Conservation (phyloP, 2,797 vertebrate genomes). For the Nothura maculosa region DNA sequence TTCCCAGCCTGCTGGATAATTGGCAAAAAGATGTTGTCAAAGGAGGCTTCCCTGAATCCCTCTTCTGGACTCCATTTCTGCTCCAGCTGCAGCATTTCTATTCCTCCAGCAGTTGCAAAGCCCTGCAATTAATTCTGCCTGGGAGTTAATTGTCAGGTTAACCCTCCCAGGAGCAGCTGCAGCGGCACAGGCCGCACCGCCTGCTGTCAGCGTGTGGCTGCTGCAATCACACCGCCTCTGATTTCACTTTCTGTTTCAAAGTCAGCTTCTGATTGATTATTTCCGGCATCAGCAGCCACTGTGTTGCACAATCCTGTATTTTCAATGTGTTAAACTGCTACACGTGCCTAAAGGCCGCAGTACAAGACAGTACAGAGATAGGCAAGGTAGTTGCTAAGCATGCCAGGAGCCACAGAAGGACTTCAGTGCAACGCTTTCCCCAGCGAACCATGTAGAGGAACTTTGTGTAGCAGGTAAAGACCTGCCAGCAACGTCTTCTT, state of each 20-base stretch:
- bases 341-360: not conserved
- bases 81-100: constrained; percentile 25
- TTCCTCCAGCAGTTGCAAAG: not conserved
- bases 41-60: not conserved
- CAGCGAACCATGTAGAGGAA: not conserved
- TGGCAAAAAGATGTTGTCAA: constrained; percentile 8
- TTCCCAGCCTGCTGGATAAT: not conserved
- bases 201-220: not conserved
- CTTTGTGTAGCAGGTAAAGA: not conserved
- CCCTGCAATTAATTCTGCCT: not conserved
- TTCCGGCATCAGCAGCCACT: not conserved
- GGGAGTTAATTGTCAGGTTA: not conserved
- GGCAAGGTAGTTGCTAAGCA: not conserved
- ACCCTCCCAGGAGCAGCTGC: constrained; percentile 15
- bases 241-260: constrained; percentile 13
- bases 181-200: not conserved
- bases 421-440: not conserved
- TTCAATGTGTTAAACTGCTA: not conserved
- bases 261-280: not conserved
- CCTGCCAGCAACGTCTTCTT: not conserved
- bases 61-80: not conserved
- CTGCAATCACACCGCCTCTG: not conserved
- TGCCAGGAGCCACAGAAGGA: not conserved
- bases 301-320: not conserved
- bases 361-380: not conserved